These are phyloP conservation scores for Ptyas mucosa DNA, from an alignment of 2,113 vertebrate genomes.

Conservation along the genomic window DNA sequence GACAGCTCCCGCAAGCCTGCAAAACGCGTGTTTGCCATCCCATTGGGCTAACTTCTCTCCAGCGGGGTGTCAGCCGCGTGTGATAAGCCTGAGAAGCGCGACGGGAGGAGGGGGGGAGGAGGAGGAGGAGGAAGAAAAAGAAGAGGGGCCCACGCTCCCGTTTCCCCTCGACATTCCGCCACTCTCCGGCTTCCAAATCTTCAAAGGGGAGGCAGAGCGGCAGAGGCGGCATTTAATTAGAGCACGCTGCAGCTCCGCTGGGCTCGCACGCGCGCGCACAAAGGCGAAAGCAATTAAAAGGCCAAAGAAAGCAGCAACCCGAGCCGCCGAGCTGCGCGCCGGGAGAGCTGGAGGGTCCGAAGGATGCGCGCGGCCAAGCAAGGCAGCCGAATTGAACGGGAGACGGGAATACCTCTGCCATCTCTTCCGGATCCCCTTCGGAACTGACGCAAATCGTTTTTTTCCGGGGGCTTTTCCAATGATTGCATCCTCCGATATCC, in stretches of 20 bases:
- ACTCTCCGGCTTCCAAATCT: slow-evolving; percentile 2
- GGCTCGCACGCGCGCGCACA: not conserved
- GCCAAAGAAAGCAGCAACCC: not conserved
- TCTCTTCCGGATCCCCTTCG: not conserved
- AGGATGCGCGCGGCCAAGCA: not conserved
- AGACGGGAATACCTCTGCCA: not conserved
- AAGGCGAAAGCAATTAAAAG: not conserved
- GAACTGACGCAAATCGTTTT: not conserved
- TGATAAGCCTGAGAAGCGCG: not conserved
- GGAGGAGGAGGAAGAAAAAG: not conserved
- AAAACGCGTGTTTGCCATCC: not conserved
- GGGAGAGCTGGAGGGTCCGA: not conserved
- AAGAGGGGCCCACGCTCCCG: not conserved
- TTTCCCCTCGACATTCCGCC: not conserved
- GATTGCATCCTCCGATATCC: not conserved
- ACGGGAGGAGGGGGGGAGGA: not conserved
- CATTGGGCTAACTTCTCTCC: not conserved
- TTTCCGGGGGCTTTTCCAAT: not conserved
- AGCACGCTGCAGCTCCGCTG: not conserved
- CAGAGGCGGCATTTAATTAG: not conserved
- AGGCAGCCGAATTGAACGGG: not conserved
- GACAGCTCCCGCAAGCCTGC: not conserved
- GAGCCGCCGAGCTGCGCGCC: not conserved
- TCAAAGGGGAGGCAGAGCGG: not conserved
- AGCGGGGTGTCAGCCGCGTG: not conserved